phyloP scores from a whole-genome alignment of 2,797 vertebrate genomes.

The Fistularia commersonii region DNA sequence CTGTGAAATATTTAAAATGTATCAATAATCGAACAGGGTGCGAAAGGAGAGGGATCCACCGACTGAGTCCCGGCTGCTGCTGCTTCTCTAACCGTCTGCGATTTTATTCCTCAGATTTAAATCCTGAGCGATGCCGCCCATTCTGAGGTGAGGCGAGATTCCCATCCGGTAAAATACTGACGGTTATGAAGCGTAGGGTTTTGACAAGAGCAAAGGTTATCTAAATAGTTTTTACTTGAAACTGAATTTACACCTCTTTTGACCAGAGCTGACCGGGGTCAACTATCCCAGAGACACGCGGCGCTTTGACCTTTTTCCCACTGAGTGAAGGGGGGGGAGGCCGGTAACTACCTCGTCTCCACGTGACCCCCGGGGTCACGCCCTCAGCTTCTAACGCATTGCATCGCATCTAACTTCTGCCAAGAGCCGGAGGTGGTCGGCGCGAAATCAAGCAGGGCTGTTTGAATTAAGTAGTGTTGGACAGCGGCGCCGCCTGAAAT shows the following conservation, averaged over 20 bases:
- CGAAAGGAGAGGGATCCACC: not conserved
- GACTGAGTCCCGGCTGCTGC: not conserved
- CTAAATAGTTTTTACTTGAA: too few relatives aligned
- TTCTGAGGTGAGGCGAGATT: too few relatives aligned
- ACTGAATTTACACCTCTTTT: constrained; percentile 7
- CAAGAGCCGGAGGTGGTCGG: too few relatives aligned
- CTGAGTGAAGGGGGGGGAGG: constrained; percentile 1
- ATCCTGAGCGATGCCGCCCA: not conserved
- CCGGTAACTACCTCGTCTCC: constrained; percentile 1
- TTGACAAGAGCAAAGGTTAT: too few relatives aligned
- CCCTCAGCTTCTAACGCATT: not conserved
- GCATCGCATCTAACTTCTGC: too few relatives aligned
- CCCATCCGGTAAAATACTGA: too few relatives aligned
- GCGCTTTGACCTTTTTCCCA: constrained; percentile 31
- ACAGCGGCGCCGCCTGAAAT: too few relatives aligned
- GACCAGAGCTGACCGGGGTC: constrained; percentile 1
- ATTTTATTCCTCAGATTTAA: constrained; percentile 25
- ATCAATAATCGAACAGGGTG: not conserved
- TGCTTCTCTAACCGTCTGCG: constrained; percentile 3
- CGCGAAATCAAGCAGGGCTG: too few relatives aligned
- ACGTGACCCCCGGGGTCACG: constrained; percentile 7
- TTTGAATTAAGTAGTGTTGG: too few relatives aligned
- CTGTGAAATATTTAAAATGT: constrained; percentile 1
- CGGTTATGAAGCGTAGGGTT: too few relatives aligned
- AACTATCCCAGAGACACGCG: not conserved